Evolutionary conservation across 2,888 invertebrate species (phyloP), one percentile per base, ranked within the genome.

Genomic region (Oscheius sp.): DNA sequence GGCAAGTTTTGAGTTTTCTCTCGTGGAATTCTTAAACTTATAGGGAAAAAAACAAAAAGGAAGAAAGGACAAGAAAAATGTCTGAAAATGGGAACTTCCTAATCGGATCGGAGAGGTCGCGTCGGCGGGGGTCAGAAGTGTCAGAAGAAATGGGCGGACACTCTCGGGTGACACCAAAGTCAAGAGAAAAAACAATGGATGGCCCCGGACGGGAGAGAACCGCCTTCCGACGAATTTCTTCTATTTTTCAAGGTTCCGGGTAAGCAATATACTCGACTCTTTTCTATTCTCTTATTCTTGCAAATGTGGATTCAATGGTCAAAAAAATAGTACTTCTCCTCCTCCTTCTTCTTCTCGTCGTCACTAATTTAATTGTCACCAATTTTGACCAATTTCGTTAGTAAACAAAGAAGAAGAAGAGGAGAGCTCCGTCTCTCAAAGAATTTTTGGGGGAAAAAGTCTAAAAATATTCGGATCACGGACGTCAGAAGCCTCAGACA

Each of bases 31-130:
- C 9, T 35, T 35, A 35, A 35, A 13, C 6, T 21, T 49, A 49
- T 49, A 3, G 6, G n/a, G 13, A 5, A 18, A 13, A 35, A 55
- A 71, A 46, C 35, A 23, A 25, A 52, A 23, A 18, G 21, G 29
- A 13, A 53, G 64, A 69, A 13, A 27, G 46, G 35, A n/a, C 43
- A 49, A 49, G 21, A 35, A 25, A n/a, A 43, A 52, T 12, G 68
- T 29, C 49, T 64, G 35, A 9, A 35, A 9, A 70, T 55, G 61
- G 52, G 70, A 18, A 61, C 58, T 58, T 58, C 58, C 58, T 58
- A 58, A 58, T 58, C 58, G 58, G 27, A 58, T 58, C n/a, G n/a
- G 58, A 58, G 27, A 9, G 35, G 27, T 27, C n/a, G 7, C n/a
- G 58, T 6, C 2, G n/a, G n/a, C n/a, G 1, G 21, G 27, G 27